Evolutionary conservation across 2,888 invertebrate genomes (phyloP), one percentile per base, ranked within the genome.

Genomic region (Andrena dorsata): DNA sequence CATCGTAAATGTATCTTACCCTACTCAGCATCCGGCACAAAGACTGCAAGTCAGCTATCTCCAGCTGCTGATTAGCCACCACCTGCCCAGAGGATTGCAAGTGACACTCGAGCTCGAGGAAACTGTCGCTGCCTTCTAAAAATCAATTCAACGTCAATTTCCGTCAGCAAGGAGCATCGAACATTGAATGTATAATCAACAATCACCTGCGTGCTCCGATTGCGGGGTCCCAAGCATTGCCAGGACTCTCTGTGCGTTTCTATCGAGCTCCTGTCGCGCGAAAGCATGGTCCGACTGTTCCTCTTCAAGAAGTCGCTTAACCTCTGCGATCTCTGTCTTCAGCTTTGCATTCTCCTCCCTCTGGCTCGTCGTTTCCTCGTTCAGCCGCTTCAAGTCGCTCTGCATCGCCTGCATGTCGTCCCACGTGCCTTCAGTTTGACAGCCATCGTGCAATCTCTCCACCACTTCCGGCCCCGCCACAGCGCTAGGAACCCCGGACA

Each of bases 251-350:
- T 96, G 96, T 26, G 97, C 96, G 92, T 97, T 97, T 83, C 95
- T 95, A 88, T 97, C 96, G 63, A 97, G 94, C 93, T 97, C 97
- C 20, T 96, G 95, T 90, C 96, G 95, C 76, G 97, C 96, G 3
- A 96, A 96, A n/a, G 96, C 95, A 73, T 97, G 96, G 77, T 97
- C 97, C 10, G 96, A 95, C 2, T 96, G 95, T 90, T 97, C 97
- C 16, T 96, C 96, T 53, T 96, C 95, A 86, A 97, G 93, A 86
- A 95, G 95, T 64, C 95, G 93, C 90, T 96, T 96, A 65, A 95
- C 94, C 83, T 95, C 95, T 74, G 93, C 92, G 28, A 96, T 91
- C 82, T 96, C 95, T 60, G 94, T 94, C 78, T 95, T 95, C 85
- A 97, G 94, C 81, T 95, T 95, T 6, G 95, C 95, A 82, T 96